Conservation (phyloP, 2,797 vertebrate species). For the Dendrocincla tyrannina region DNA sequence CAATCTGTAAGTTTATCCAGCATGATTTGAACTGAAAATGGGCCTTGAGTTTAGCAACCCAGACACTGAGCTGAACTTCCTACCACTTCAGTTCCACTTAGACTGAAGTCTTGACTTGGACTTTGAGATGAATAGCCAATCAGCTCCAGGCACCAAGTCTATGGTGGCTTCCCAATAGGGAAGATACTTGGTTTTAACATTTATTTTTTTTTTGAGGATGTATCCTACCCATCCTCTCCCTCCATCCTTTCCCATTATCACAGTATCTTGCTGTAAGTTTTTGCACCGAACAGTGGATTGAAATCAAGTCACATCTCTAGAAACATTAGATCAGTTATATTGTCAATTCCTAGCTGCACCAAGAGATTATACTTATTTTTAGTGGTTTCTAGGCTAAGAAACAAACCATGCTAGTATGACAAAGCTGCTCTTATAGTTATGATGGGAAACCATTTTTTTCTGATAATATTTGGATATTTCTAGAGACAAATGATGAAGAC, state of each 20-base stretch:
- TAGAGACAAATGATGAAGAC: background rate
- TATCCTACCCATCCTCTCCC: fast-evolving
- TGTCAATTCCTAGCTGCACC: background rate
- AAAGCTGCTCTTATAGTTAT: background rate
- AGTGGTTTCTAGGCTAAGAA: background rate
- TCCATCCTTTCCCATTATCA: background rate
- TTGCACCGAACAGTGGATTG: background rate
- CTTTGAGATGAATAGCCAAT: background rate
- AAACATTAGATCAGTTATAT: background rate
- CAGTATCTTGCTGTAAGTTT: background rate
- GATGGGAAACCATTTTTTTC: background rate
- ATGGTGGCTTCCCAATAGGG: background rate
- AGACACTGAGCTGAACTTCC: background rate
- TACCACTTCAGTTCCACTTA: background rate
- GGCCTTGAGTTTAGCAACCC: background rate
- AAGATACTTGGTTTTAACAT: background rate
- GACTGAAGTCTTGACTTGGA: background rate
- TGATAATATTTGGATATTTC: background rate
- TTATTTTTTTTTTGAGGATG: background rate
- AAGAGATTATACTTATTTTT: background rate
- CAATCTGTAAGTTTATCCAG: background rate
- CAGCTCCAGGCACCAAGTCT: background rate
- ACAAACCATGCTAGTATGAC: background rate
- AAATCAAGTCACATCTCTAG: background rate
- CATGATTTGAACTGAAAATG: background rate